Base-by-base conservation (phyloP, 1,140 invertebrate species). In the Brachionus sp. region DNA sequence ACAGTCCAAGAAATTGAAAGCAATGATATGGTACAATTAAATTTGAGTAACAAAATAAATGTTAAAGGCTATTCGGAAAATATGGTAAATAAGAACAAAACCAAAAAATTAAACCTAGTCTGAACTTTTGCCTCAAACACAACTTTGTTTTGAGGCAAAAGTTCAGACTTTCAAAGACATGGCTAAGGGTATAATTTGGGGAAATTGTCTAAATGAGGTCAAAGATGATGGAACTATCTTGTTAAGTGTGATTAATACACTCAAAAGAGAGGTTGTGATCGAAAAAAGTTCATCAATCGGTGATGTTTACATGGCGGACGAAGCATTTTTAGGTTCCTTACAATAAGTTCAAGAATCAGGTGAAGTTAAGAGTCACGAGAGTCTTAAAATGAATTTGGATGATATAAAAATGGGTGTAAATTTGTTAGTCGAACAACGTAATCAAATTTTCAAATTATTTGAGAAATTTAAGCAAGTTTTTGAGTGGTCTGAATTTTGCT, bases 381-480 rank as follows among this genome's bases (percentile, higher is more conserved):
- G 5, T 64, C 57, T 64, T 29, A 64, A 64, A 64, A 64, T 64
- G 25, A 64, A 64, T 64, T 64, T 46, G 12, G 57, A 64, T 64
- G 57, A 25, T 64, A 29, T 23, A 29, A 64, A 64, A 64, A 62
- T 62, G 2, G 23, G 4, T 44, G 42, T 3, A 44, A 44, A 46
- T 46, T n/a, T 46, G 44, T 46, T 10, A 46, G 12, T 46, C 44
- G 44, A 46, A 46, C 44, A 12, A 13, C 44, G 44, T 46, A 46
- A 46, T 46, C 7, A 46, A 46, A 46, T 46, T 46, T 46, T 46
- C 44, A 12, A 64, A 64, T 23, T 64, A 25, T 64, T 64, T 12
- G 57, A 64, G 25, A 64, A 64, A 64, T 64, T 25, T 33, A 64
- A 64, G 57, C 16, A 64, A 25, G 57, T 64, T 64, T 25, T 64